Evolutionary conservation across 2,113 vertebrate genomes (phyloP).

Genomic region (Paracanthobrama guichenoti): DNA sequence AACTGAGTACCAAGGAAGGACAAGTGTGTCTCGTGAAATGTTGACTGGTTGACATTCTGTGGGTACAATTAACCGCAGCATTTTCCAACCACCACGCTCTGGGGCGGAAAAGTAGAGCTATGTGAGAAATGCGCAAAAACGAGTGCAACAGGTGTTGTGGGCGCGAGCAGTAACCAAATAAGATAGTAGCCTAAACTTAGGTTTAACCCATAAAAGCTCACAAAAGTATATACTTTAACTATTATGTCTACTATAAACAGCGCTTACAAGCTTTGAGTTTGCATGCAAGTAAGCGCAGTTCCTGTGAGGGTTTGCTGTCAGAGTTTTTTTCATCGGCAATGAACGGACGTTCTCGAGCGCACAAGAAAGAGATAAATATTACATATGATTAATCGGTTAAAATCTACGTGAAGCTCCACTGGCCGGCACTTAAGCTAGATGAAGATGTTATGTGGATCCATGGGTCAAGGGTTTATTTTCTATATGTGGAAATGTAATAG

Average conservation of each 20-base stretch:
- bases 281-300: neutral
- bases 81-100: neutral
- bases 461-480: slow-evolving; percentile 14
- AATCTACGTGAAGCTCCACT: neutral
- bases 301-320: neutral
- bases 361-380: neutral
- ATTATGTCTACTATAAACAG: neutral
- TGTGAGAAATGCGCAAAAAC: neutral
- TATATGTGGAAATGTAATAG: slow-evolving; percentile 7
- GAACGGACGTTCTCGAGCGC: neutral
- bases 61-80: neutral
- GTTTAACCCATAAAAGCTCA: neutral
- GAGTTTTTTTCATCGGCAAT: neutral
- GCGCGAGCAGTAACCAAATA: neutral
- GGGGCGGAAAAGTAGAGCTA: neutral
- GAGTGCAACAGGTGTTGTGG: slow-evolving; percentile 28
- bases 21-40: neutral
- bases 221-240: neutral
- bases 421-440: neutral
- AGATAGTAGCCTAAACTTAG: neutral
- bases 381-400: neutral
- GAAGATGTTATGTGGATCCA: neutral
- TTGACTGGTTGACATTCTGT: neutral
- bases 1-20: neutral
- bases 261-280: neutral